Evolutionary conservation across 1,140 invertebrate species (phyloP).

Genomic region (Formica exsecta): DNA sequence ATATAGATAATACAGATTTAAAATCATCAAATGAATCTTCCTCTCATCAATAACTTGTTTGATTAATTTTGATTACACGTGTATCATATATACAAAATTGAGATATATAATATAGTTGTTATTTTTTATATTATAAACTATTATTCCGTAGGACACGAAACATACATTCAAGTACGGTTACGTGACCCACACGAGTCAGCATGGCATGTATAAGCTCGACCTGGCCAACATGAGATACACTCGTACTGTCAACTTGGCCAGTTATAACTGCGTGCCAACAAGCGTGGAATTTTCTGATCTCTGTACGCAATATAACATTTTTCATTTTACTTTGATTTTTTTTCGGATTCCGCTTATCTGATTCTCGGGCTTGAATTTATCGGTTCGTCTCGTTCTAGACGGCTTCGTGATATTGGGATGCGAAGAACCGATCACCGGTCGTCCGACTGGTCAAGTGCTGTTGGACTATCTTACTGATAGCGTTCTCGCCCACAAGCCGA

Average conservation of each 20-base stretch:
- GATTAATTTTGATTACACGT: too few relatives aligned
- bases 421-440: constrained; percentile 89
- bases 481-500: constrained; percentile 89
- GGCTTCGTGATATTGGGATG: constrained; percentile 92
- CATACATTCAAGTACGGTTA: constrained; percentile 92
- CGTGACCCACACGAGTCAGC: constrained; percentile 91
- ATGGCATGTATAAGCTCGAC: constrained; percentile 92
- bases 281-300: constrained; percentile 91
- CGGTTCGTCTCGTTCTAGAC: constrained; percentile 86
- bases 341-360: neutral
- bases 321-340: neutral
- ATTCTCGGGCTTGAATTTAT: neutral
- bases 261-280: constrained; percentile 92
- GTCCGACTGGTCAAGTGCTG: constrained; percentile 90
- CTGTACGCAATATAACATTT: constrained; percentile 87
- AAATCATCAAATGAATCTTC: neutral
- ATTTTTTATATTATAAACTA: constrained; percentile 21
- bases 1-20: neutral
- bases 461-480: constrained; percentile 93
- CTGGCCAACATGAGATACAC: constrained; percentile 92
- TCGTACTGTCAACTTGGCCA: constrained; percentile 91
- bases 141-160: constrained; percentile 79
- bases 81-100: neutral
- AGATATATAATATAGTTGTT: neutral
- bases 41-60: neutral